These are phyloP conservation scores for Lithobius niger DNA, from an alignment of 1,140 invertebrate genomes.

Conservation along the genomic window DNA sequence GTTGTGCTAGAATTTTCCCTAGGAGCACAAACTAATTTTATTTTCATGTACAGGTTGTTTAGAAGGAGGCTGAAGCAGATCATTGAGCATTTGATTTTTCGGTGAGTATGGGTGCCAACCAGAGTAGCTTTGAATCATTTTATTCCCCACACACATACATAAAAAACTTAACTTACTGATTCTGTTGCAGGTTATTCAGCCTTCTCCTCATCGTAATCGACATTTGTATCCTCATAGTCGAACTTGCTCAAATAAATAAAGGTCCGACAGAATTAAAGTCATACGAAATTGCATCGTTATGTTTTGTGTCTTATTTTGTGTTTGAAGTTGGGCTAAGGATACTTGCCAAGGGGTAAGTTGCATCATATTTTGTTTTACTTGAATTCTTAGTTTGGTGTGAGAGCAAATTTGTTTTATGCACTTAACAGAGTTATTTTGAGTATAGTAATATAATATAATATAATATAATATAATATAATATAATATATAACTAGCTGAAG, in stretches of 20 bases:
- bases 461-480: no score
- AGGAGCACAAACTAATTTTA: background rate
- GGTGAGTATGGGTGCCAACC: no score
- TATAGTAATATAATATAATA: no score
- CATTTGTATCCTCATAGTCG: background rate
- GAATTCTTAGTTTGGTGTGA: no score
- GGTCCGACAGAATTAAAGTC: background rate
- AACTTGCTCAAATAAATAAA: background rate
- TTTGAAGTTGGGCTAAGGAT: background rate
- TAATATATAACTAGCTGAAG: no score
- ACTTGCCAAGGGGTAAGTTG: background rate
- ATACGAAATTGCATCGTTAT: slow-evolving; percentile 1
- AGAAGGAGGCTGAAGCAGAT: background rate
- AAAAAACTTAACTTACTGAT: background rate
- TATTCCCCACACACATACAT: no score
- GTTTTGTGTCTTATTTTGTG: slow-evolving; percentile 1
- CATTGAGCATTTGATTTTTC: background rate
- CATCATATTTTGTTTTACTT: no score
- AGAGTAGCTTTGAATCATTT: no score
- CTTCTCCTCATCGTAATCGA: slow-evolving; percentile 1
- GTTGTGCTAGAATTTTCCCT: background rate
- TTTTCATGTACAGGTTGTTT: background rate
- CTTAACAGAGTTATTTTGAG: no score
- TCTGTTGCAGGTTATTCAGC: background rate
- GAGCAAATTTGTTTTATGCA: no score